Evolutionary conservation across 2,113 vertebrate genomes (phyloP), one percentile per base, ranked within the genome.

Genomic region (Spheniscus mendiculus): DNA sequence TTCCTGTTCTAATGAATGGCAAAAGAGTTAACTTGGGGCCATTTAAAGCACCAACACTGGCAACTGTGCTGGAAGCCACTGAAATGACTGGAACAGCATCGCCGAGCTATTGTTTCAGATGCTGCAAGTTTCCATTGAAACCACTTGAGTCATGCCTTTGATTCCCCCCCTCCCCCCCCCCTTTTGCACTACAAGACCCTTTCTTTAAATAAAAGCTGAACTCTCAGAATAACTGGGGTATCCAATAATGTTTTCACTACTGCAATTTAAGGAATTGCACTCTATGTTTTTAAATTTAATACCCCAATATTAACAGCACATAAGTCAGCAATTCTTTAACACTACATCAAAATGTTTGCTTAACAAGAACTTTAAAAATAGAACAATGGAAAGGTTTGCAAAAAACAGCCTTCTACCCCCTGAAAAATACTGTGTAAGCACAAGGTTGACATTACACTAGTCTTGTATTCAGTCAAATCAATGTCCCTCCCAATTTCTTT

Each of bases 311-410:
- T 38, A 85, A 27, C 34, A 73, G 18, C 30, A 61, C 13, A 1
- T 22, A 74, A 77, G 30, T 79, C 92, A 90, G 87, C 16, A 1
- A 92, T 90, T 94, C 66, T 45, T 70, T 66, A 87, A 69, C 40
- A 30, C n/a, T 72, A 32, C 42, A 77, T 61, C 9, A 2, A 50
- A 77, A 80, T 4, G 15, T 77, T 86, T 94, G 71, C 66, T 52
- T 86, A 87, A 86, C n/a, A 71, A 80, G 53, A 90, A 26, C 66
- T 82, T 95, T 36, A 23, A 83, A 95, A 93, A 89, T 58, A 77
- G 62, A 96, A 77, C 66, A 91, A 53, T 50, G 18, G 62, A 66
- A 94, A 94, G 8, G 38, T 56, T 90, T 71, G 67, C 23, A 90
- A 77, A 83, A 94, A 89, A 1, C 16, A 79, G 49, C 61, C 17